Evolutionary conservation across 2,888 invertebrate species (phyloP), one percentile per base, ranked within the genome.

Genomic region (Bhutanitis thaidina): DNA sequence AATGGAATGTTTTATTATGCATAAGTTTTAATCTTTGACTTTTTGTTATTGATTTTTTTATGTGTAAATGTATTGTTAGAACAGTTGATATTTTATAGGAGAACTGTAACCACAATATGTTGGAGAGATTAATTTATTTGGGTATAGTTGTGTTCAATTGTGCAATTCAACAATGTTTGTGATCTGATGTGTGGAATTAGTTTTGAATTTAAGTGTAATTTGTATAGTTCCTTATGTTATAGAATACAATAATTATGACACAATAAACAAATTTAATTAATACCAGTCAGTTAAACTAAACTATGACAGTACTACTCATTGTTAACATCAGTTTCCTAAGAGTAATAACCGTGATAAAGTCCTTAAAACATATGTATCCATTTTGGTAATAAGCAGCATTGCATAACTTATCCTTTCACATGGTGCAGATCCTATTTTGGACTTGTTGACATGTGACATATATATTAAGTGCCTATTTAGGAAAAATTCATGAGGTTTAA

Each of bases 211-310:
- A 81, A 79, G 72, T 72, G 71, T 88, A 80, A 80, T 80, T 73
- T 79, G 73, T 81, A 84, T 85, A 85, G 89, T 89, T 89, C 89
- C 89, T 89, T 88, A 82, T 80, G 83, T 81, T 74, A 67, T 88
- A 86, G 84, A 62, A 68, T 70, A 77, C 79, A 78, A 72, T 66
- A 78, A 75, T 74, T 69, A 65, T 73, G 50, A 54, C 45, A 41
- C 36, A 44, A 39, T 53, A 53, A 27, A 45, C 48, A 43, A 51
- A 56, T 43, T 49, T 44, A 45, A 36, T 44, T 43, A 15, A 44
- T 51, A 45, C 43, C 46, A 52, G 48, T 49, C 34, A 72, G 67
- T 64, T 74, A n/a, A n/a, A n/a, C 69, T 69, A 68, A 73, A 64
- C 65, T 62, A 53, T 61, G 62, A 69, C 5, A 5, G 62, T 62